Evolutionary conservation across 2,797 vertebrate species (phyloP).

Genomic region (Tapera naevia): DNA sequence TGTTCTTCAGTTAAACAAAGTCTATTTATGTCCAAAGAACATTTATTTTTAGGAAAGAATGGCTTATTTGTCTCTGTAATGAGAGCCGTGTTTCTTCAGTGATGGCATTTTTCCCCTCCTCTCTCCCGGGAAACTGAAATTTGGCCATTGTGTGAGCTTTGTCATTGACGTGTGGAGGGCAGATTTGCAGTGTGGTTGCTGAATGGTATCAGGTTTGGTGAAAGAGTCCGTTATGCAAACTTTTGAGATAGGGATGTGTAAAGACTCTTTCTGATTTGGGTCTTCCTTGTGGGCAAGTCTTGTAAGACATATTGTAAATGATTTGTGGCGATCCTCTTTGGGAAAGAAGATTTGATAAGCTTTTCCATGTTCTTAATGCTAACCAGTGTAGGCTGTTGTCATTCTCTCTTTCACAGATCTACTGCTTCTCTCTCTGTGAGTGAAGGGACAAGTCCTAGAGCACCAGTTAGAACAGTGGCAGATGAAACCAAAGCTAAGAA

Average conservation of each 20-base stretch:
- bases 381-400: not conserved
- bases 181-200: not conserved
- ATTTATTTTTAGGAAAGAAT: constrained; percentile 68
- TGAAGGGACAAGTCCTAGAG: constrained; percentile 79
- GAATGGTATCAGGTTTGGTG: not conserved
- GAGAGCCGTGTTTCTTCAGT: constrained; percentile 17
- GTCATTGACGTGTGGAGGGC: not conserved
- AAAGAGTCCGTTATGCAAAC: not conserved
- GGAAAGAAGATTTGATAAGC: not conserved
- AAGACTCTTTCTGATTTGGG: not conserved
- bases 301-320: rapidly evolving
- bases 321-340: not conserved
- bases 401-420: constrained; percentile 74
- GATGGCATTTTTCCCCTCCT: constrained; percentile 28
- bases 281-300: not conserved
- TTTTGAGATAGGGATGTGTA: not conserved
- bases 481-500: constrained; percentile 86
- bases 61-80: constrained; percentile 59
- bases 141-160: not conserved
- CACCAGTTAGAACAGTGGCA: constrained; percentile 67
- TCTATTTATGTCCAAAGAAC: constrained; percentile 68
- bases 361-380: rapidly evolving
- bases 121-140: constrained; percentile 20
- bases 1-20: constrained; percentile 70
- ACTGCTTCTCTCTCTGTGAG: constrained; percentile 76